Evolutionary conservation across 1,140 invertebrate genomes (phyloP).

Genomic region (Microplitis demolitor): DNA sequence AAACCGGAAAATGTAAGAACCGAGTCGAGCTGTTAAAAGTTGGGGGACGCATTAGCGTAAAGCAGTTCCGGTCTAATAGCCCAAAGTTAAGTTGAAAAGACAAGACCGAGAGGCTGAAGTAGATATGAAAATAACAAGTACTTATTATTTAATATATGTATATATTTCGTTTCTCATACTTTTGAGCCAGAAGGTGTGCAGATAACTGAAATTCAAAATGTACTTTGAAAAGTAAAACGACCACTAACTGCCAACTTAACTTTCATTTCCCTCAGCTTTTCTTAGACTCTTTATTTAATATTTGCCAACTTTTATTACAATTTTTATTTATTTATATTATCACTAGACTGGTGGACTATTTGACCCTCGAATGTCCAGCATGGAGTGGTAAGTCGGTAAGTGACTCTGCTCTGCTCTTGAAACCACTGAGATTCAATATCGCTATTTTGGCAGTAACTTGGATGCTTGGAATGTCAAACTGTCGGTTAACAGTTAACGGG

Average conservation of each 20-base stretch:
- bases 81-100: conserved; percentile 44
- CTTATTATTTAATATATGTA: conserved; percentile 56
- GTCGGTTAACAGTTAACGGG: too few relatives aligned
- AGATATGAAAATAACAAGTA: conserved; percentile 13
- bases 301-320: too few relatives aligned
- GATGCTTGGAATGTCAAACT: too few relatives aligned
- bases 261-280: too few relatives aligned
- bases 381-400: too few relatives aligned
- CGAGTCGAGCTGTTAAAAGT: conserved; percentile 51
- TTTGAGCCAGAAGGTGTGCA: conserved; percentile 18
- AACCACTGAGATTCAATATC: too few relatives aligned
- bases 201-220: conserved; percentile 58
- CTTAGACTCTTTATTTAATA: too few relatives aligned
- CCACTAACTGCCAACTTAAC: conserved; percentile 38
- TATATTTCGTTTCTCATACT: conserved; percentile 51
- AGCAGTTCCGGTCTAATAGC: conserved; percentile 58
- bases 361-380: too few relatives aligned
- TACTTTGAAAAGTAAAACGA: conserved; percentile 52
- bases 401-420: too few relatives aligned
- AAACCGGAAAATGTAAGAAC: background rate
- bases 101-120: background rate
- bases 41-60: conserved; percentile 52
- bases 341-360: too few relatives aligned
- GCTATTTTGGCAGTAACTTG: too few relatives aligned
- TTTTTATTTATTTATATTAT: too few relatives aligned